These are phyloP conservation scores for Vireo altiloquus DNA, from an alignment of 2,113 vertebrate genomes.

Conservation along the genomic window DNA sequence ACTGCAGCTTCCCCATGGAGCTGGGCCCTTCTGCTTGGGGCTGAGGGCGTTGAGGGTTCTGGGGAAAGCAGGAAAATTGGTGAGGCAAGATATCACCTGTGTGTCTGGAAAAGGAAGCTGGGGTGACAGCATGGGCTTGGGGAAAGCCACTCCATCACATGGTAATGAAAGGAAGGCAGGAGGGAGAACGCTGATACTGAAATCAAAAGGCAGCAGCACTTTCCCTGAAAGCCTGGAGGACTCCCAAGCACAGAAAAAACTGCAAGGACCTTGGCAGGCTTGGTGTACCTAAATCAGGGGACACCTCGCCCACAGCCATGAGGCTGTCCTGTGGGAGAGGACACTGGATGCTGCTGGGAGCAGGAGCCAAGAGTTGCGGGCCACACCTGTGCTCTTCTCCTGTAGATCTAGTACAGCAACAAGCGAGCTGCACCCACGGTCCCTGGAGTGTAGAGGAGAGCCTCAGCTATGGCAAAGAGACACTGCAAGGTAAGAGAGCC, in stretches of 20 bases:
- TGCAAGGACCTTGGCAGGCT: rapidly evolving
- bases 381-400: neutral
- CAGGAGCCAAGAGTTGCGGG: neutral
- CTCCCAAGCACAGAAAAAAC: neutral
- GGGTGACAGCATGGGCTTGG: neutral
- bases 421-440: neutral
- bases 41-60: rapidly evolving
- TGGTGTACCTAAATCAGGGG: neutral
- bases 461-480: neutral
- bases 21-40: neutral
- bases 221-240: neutral
- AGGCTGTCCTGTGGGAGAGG: neutral
- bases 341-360: neutral
- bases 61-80: neutral
- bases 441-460: neutral
- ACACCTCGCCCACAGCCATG: rapidly evolving
- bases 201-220: neutral
- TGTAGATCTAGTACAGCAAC: neutral
- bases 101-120: neutral
- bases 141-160: neutral
- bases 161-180: neutral
- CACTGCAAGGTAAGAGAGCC: neutral
- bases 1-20: neutral
- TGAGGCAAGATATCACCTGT: neutral
- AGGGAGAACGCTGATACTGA: rapidly evolving